Evolutionary conservation across 2,888 invertebrate genomes (phyloP).

Genomic region (Caenorhabditis sp.): DNA sequence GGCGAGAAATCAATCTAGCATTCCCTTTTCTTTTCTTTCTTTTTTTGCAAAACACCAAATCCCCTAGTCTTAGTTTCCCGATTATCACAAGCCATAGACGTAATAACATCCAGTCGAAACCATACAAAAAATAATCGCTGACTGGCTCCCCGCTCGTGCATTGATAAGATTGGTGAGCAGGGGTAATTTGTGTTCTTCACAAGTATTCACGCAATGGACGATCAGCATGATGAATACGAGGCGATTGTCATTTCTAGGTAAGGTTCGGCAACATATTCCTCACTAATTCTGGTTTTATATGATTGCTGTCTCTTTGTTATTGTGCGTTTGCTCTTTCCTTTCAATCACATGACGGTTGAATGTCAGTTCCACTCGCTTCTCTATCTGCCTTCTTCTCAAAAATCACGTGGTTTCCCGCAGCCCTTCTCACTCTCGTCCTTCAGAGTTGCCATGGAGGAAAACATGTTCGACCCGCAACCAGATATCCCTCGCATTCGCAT

Average conservation of each 20-base stretch:
- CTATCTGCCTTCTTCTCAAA: neutral
- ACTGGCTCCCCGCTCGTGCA: constrained; percentile 14
- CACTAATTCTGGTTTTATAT: too few species aligned
- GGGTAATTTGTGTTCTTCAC: neutral
- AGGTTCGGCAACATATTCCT: neutral
- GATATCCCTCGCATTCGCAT: constrained; percentile 46
- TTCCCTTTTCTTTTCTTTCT: too few species aligned
- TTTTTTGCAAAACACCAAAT: too few species aligned
- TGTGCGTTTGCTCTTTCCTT: neutral
- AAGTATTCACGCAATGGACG: constrained; percentile 1
- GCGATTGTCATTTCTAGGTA: constrained; percentile 24
- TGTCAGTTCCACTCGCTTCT: neutral
- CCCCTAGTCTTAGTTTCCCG: neutral
- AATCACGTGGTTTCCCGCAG: neutral
- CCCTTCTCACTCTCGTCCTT: neutral
- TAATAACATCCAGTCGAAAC: constrained; percentile 11
- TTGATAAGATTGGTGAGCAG: constrained; percentile 35
- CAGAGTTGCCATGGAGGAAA: constrained; percentile 64
- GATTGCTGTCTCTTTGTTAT: neutral
- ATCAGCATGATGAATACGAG: constrained; percentile 4
- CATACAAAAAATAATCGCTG: constrained; percentile 22
- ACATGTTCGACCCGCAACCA: constrained; percentile 57
- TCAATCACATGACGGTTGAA: constrained; percentile 4
- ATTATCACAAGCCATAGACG: too few species aligned
- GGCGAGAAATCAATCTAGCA: too few species aligned